A percentile compares a stretch with the other conserved stretches of the same genome.
These are phyloP conservation scores for Oxyscelio sp. DNA, from an alignment of 2,888 invertebrate species.

Conservation along the genomic window DNA sequence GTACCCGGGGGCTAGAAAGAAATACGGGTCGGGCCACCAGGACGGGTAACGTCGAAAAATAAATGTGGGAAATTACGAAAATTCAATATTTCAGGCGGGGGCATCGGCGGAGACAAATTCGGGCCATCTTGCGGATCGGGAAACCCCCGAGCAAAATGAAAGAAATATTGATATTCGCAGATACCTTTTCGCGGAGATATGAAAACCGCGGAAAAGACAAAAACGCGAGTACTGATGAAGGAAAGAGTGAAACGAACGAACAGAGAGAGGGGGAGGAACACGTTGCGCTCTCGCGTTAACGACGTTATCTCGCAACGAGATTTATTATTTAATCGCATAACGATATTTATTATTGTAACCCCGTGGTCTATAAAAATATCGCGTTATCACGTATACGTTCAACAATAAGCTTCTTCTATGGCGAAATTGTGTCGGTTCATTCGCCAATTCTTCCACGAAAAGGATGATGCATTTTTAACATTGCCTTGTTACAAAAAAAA, in stretches of 20 bases:
- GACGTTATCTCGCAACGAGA: conserved; percentile 82
- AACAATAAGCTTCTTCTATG: conserved; percentile 67
- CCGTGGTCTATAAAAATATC: conserved; percentile 74
- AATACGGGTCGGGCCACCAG: no score
- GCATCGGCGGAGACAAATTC: not conserved
- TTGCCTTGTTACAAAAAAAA: not conserved
- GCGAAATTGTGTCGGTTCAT: conserved; percentile 62
- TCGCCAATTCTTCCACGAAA: conserved; percentile 45
- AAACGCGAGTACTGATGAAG: conserved; percentile 2
- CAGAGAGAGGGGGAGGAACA: conserved; percentile 25
- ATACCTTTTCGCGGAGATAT: conserved; percentile 32
- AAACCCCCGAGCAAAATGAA: conserved; percentile 11
- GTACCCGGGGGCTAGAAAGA: no score
- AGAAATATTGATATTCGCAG: conserved; percentile 33
- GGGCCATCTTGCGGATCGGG: conserved; percentile 12
- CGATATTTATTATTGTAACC: conserved; percentile 85
- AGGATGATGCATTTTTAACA: conserved; percentile 51
- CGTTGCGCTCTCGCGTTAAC: conserved; percentile 54
- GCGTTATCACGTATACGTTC: conserved; percentile 61
- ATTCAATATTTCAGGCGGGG: not conserved
- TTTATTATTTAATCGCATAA: conserved; percentile 87
- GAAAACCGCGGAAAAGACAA: conserved; percentile 20
- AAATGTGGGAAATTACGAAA: not conserved
- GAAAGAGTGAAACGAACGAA: conserved; percentile 21
- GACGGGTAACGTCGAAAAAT: not conserved